Evolutionary conservation across 2,113 vertebrate genomes (phyloP).

Genomic region (Ciconia maguari): DNA sequence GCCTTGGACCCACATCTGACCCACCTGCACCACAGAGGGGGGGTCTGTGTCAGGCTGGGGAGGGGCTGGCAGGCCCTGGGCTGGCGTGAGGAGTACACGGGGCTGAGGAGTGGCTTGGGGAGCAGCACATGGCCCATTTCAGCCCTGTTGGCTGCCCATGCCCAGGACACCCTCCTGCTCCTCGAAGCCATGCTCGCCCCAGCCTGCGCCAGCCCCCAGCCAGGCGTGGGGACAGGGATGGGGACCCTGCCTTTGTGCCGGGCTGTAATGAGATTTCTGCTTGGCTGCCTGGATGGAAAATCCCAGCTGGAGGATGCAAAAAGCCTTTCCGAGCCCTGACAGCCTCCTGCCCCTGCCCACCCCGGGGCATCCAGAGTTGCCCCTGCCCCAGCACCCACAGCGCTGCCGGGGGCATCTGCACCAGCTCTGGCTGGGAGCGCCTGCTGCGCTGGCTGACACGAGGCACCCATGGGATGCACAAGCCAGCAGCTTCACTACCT

Average conservation of each 20-base stretch:
- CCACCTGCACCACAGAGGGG: accelerated
- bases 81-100: neutral
- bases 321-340: neutral
- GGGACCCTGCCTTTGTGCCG: neutral
- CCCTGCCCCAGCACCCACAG: neutral
- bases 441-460: accelerated
- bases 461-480: neutral
- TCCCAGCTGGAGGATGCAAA: neutral
- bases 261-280: conserved; percentile 70
- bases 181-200: accelerated
- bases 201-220: neutral
- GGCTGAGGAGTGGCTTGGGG: neutral
- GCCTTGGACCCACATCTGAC: accelerated
- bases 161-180: neutral
- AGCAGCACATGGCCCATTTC: neutral
- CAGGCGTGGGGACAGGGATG: neutral
- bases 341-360: neutral
- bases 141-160: accelerated
- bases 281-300: conserved; percentile 63
- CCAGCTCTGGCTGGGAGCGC: neutral
- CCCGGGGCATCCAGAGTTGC: accelerated
- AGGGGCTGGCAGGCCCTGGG: neutral
- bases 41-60: neutral
- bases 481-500: accelerated
- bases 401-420: accelerated